These are phyloP conservation scores for Cephus pygmeus DNA, from an alignment of 2,888 invertebrate species.

Conservation along the genomic window DNA sequence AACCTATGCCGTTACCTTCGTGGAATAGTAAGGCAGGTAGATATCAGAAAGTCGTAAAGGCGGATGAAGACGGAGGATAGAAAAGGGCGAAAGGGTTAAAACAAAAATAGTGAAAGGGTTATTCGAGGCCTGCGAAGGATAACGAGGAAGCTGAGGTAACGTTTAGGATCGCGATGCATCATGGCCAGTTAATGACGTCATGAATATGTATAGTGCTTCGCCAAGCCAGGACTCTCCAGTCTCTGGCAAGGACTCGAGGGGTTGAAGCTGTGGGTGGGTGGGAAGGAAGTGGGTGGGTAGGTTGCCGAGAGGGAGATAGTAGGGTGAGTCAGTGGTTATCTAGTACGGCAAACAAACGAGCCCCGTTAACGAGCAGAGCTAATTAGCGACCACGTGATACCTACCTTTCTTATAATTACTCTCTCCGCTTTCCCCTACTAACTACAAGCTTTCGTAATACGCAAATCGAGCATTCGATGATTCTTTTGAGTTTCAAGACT, in stretches of 20 bases:
- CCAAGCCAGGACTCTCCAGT: background rate
- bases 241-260: background rate
- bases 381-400: background rate
- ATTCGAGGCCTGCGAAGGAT: background rate
- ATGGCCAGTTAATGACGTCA: constrained; percentile 58
- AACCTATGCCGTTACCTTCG: background rate
- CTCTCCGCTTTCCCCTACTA: background rate
- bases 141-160: constrained; percentile 42
- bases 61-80: background rate
- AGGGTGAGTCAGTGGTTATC: background rate
- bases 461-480: background rate
- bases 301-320: background rate
- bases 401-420: background rate
- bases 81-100: background rate
- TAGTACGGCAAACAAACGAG: background rate
- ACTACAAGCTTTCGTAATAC: background rate
- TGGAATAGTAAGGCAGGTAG: background rate
- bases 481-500: too few species aligned
- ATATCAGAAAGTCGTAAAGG: background rate
- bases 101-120: background rate
- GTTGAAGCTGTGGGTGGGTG: background rate
- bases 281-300: background rate
- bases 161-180: constrained; percentile 58
- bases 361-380: background rate
- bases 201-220: constrained; percentile 50